Evolutionary conservation across 2,797 vertebrate species (phyloP).

Genomic region (Sebastolobus altivelis): DNA sequence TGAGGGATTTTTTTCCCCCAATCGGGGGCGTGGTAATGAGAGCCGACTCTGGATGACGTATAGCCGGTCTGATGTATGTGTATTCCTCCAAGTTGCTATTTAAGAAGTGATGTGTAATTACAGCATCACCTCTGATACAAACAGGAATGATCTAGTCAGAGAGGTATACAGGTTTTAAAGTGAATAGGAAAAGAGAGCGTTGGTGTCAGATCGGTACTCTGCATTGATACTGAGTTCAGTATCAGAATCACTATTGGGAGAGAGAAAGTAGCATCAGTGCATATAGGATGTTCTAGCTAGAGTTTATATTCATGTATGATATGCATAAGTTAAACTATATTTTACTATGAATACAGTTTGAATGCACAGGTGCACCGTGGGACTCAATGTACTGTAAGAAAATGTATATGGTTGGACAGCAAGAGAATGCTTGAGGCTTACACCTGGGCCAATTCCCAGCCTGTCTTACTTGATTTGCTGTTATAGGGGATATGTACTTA

Average conservation of each 20-base stretch:
- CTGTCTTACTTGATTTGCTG: background rate
- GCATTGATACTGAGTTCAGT: background rate
- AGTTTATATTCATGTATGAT: background rate
- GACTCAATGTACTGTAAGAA: background rate
- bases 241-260: background rate
- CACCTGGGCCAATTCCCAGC: background rate
- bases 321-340: background rate
- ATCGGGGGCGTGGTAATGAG: no score
- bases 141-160: background rate
- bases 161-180: background rate
- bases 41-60: no score
- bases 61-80: background rate
- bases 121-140: background rate
- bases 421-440: background rate
- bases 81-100: background rate
- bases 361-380: background rate
- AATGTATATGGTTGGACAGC: background rate
- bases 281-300: background rate
- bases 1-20: no score
- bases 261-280: background rate
- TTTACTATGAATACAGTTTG: background rate
- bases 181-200: background rate
- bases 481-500: background rate
- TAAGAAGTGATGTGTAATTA: background rate
- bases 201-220: background rate